Evolutionary conservation across 2,888 invertebrate species (phyloP).

Genomic region (Chirona hameri): DNA sequence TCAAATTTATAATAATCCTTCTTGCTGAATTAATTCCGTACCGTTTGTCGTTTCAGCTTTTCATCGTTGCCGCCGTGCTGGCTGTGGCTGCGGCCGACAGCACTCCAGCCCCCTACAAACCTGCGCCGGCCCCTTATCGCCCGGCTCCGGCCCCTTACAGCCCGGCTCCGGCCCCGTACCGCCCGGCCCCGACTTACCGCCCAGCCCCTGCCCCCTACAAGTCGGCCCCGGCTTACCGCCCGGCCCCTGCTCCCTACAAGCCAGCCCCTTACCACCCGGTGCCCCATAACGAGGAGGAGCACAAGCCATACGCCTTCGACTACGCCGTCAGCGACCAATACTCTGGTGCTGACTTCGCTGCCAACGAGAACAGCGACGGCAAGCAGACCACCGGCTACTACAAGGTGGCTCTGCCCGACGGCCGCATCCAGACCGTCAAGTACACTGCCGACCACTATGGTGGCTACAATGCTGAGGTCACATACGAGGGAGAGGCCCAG

Average conservation of each 20-base stretch:
- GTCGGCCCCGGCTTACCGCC: constrained; percentile 43
- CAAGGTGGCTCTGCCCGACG: too few relatives aligned
- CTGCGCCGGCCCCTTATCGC: not conserved
- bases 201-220: constrained; percentile 49
- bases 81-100: constrained; percentile 30
- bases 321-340: too few relatives aligned
- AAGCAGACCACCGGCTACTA: too few relatives aligned
- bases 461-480: constrained; percentile 35
- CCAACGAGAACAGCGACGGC: too few relatives aligned
- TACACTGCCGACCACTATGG: constrained; percentile 50
- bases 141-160: too few relatives aligned
- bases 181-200: constrained; percentile 41
- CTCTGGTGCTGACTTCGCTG: too few relatives aligned
- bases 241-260: constrained; percentile 60
- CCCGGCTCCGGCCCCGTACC: too few relatives aligned
- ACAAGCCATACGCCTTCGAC: constrained; percentile 55
- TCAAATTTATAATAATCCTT: too few relatives aligned
- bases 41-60: constrained; percentile 31
- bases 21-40: too few relatives aligned
- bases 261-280: constrained; percentile 62
- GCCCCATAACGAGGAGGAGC: constrained; percentile 62
- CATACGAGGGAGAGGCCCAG: constrained; percentile 38
- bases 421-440: too few relatives aligned
- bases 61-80: constrained; percentile 31
- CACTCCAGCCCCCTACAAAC: not conserved